Evolutionary conservation across 1,140 invertebrate species (phyloP).

Genomic region (Apolygus lucorum): DNA sequence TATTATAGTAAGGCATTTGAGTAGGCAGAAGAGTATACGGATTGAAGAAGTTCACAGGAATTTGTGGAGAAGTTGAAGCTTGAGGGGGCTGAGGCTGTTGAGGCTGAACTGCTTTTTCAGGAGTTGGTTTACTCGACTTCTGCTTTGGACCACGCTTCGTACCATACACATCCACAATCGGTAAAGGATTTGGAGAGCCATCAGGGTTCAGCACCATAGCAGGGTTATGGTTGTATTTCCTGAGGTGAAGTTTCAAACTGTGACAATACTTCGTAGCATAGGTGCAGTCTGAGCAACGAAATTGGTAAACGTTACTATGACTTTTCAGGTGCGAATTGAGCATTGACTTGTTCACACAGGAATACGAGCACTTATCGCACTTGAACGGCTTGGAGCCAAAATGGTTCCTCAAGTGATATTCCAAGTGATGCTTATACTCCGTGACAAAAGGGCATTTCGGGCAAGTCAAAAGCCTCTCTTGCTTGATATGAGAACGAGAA

Average conservation of each 20-base stretch:
- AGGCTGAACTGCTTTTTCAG: constrained; percentile 8
- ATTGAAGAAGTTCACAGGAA: constrained; percentile 21
- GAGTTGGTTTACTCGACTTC: constrained; percentile 39
- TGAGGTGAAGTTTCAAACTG: constrained; percentile 88
- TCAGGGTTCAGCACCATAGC: constrained; percentile 79
- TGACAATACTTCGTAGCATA: constrained; percentile 99
- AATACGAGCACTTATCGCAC: constrained; percentile 83
- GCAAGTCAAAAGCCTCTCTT: constrained; percentile 84
- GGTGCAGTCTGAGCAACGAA: constrained; percentile 86
- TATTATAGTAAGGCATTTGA: constrained; percentile 29
- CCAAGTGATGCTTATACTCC: constrained; percentile 96
- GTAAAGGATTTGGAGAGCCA: constrained; percentile 73
- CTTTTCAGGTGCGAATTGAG: constrained; percentile 97
- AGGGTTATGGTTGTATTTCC: constrained; percentile 86
- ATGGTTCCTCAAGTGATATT: constrained; percentile 95
- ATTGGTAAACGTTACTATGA: constrained; percentile 94
- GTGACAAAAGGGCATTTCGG: constrained; percentile 93
- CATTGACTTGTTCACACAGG: constrained; percentile 99
- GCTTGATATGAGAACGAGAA: constrained; percentile 79
- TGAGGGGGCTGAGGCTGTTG: constrained; percentile 1
- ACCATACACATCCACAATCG: constrained; percentile 85
- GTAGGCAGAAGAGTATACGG: constrained; percentile 30
- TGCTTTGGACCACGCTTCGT: constrained; percentile 74
- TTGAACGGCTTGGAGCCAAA: constrained; percentile 93
- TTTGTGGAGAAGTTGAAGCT: not conserved